Evolutionary conservation across 2,797 vertebrate species (phyloP).

Genomic region (Salmo trutta): DNA sequence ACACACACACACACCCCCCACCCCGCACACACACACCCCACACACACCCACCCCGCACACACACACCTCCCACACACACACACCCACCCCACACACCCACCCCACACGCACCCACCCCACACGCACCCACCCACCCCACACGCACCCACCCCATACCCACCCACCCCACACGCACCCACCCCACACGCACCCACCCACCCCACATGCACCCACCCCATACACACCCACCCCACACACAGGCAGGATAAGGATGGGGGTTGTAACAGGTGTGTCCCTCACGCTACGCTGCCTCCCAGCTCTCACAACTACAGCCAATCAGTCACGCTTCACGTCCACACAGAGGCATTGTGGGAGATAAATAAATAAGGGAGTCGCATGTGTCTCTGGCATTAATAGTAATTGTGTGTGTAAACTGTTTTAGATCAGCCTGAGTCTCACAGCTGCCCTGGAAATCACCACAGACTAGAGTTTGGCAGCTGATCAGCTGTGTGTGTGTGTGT

Average conservation of each 20-base stretch:
- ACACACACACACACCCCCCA: no score
- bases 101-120: no score
- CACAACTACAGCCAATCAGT: conserved; percentile 72
- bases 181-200: no score
- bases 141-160: no score
- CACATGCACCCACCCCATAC: not conserved
- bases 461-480: conserved; percentile 64
- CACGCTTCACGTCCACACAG: conserved; percentile 72
- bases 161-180: no score
- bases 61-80: no score
- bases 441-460: conserved; percentile 75
- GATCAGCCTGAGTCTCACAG: conserved; percentile 73
- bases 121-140: no score
- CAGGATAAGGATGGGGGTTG: conserved; percentile 22
- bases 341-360: conserved; percentile 62
- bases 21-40: no score
- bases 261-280: conserved; percentile 82
- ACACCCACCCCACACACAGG: conserved; percentile 17
- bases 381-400: conserved; percentile 81
- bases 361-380: conserved; percentile 68
- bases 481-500: conserved; percentile 41
- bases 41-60: no score
- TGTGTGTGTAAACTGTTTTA: conserved; percentile 81
- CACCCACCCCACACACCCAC: no score
- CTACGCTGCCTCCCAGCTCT: conserved; percentile 63